Conservation (phyloP, 2,113 vertebrate species). For the Pygathrix nemaeus region DNA sequence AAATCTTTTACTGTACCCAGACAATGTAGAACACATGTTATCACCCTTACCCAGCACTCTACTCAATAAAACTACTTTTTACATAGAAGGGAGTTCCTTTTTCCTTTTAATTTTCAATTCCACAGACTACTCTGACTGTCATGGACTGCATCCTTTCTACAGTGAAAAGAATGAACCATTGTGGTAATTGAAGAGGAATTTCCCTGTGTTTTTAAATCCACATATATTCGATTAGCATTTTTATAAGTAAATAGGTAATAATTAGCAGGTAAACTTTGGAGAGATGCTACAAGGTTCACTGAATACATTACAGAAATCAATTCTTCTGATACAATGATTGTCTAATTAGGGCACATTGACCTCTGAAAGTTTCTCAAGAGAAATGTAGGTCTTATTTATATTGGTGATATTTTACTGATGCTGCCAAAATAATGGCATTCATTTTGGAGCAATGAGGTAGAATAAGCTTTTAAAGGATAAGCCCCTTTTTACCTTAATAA, state of each 20-base stretch:
- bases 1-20: neutral
- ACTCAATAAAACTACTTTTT: neutral
- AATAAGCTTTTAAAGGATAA: conserved; percentile 30
- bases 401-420: conserved; percentile 57
- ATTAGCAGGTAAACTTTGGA: conserved; percentile 3
- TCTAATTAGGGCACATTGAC: conserved; percentile 50
- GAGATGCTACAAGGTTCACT: neutral
- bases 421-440: conserved; percentile 21
- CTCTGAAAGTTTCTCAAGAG: conserved; percentile 48
- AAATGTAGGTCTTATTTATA: conserved; percentile 59
- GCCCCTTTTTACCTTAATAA: conserved; percentile 13
- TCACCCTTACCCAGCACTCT: fast-evolving
- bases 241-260: conserved; percentile 30
- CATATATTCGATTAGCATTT: neutral
- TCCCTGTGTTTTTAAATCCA: neutral
- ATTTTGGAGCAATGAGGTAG: conserved; percentile 43
- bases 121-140: fast-evolving
- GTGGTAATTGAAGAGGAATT: neutral
- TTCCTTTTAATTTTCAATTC: neutral
- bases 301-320: conserved; percentile 37
- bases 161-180: neutral
- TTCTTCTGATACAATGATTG: conserved; percentile 61
- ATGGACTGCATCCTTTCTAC: neutral
- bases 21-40: neutral
- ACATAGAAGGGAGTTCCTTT: neutral